phyloP scores from a whole-genome alignment of 2,888 invertebrate species.

The Colletes collaris region DNA sequence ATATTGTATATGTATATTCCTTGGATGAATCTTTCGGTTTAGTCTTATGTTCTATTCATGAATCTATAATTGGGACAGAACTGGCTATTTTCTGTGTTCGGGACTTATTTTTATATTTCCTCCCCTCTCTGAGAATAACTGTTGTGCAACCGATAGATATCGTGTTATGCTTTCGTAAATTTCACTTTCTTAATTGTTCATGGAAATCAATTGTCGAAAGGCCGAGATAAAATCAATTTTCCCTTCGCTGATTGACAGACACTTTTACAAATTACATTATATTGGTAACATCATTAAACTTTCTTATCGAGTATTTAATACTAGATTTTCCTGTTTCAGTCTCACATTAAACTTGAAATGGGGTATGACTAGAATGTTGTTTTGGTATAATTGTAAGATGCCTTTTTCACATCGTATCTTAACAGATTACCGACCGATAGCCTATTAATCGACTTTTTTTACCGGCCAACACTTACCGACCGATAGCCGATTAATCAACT shows the following conservation, averaged over 20 bases:
- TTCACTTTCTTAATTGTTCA: conserved; percentile 13
- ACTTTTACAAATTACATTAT: conserved; percentile 2
- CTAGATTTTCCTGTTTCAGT: neutral
- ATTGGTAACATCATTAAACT: neutral
- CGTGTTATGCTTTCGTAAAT: neutral
- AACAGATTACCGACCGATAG: no score
- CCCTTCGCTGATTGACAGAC: neutral
- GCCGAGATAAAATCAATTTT: neutral
- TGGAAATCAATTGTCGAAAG: conserved; percentile 1
- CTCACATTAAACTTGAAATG: no score
- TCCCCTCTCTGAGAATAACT: neutral
- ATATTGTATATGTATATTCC: neutral
- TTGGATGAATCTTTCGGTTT: neutral
- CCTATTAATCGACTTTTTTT: no score
- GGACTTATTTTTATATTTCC: conserved; percentile 18
- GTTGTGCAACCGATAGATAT: neutral
- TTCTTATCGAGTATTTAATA: neutral
- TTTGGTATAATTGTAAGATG: no score
- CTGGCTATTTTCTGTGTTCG: neutral
- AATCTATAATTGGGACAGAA: neutral
- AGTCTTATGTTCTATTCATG: neutral
- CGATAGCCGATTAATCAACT: no score
- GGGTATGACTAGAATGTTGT: no score
- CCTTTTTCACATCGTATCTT: no score
- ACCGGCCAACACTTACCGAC: no score